Base-by-base conservation (phyloP, 1,140 invertebrate genomes). In the Penaeus chinensis region DNA sequence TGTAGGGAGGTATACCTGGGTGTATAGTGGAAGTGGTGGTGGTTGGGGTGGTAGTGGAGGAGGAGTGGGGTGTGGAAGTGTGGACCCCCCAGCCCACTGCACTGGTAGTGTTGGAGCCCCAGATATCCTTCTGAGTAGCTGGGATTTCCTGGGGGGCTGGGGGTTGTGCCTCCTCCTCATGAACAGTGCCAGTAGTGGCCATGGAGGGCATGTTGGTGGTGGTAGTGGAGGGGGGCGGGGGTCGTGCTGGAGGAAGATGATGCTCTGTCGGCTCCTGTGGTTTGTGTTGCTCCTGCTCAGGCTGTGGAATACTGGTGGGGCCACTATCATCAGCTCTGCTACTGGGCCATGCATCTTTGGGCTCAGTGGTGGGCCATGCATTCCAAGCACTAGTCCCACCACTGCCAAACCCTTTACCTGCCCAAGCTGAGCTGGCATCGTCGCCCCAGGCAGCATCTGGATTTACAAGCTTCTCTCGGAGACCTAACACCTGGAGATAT, bases 371-470 rank as follows among this genome's bases (percentile, higher is more conserved):
- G 76, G 84, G 83, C 79, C 82, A 84, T 85, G 85, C 84, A 81
- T 79, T 85, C 84, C 84, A 84, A 74, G 74, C 88, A 81, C 80
- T 63, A 82, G 84, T 71, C 82, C 84, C 82, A 74, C 74, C 84
- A 74, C 79, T 66, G 74, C 82, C 81, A 84, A 84, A 66, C 82
- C 87, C 87, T 88, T 88, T 88, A 88, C 87, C 87, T 88, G 87
- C 87, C 87, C 87, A 88, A 79, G 87, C 61, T 65, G 87, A 78
- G 20, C 80, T 71, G 47, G 82, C 87, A 18, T 32, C 60, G 42
- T 88, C 89, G 22, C 90, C 91, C 92, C 92, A 92, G 16, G 91
- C 91, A 60, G 92, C 90, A 62, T 90, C 89, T 22, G 89, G 89
- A 74, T 90, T 90, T 47, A 90, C 62, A 19, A 90, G 85, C 85